phyloP scores from a whole-genome alignment of 1,140 invertebrate species.

The Formica exsecta region DNA sequence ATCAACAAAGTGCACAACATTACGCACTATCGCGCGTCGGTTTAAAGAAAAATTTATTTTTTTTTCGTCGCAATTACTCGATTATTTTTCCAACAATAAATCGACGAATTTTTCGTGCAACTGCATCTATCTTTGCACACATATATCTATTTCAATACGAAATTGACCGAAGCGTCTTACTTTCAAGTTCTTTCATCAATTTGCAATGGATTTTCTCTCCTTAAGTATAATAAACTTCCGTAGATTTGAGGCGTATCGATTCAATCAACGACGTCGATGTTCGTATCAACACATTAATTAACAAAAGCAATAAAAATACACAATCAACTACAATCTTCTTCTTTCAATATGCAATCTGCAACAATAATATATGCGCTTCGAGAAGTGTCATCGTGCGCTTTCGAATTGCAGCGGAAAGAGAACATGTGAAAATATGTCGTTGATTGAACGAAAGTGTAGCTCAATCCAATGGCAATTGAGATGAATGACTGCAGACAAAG shows the following conservation, averaged over 20 bases:
- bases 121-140: not conserved
- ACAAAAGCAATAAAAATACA: too few relatives aligned
- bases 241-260: too few relatives aligned
- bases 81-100: not conserved
- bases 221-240: not conserved
- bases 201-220: not conserved
- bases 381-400: not conserved
- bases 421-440: not conserved
- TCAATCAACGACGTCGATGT: too few relatives aligned
- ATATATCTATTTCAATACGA: not conserved
- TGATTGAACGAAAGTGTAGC: constrained; percentile 6
- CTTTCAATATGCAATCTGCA: too few relatives aligned
- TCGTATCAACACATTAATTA: too few relatives aligned
- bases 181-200: not conserved
- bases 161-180: not conserved
- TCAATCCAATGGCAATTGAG: not conserved
- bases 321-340: too few relatives aligned
- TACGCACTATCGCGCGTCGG: not conserved
- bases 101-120: not conserved
- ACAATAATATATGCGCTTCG: not conserved
- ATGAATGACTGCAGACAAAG: constrained; percentile 9
- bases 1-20: constrained; percentile 39
- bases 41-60: not conserved
- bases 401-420: too few relatives aligned
- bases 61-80: not conserved